Evolutionary conservation across 2,113 vertebrate species (phyloP).

Genomic region (Jaculus jaculus): DNA sequence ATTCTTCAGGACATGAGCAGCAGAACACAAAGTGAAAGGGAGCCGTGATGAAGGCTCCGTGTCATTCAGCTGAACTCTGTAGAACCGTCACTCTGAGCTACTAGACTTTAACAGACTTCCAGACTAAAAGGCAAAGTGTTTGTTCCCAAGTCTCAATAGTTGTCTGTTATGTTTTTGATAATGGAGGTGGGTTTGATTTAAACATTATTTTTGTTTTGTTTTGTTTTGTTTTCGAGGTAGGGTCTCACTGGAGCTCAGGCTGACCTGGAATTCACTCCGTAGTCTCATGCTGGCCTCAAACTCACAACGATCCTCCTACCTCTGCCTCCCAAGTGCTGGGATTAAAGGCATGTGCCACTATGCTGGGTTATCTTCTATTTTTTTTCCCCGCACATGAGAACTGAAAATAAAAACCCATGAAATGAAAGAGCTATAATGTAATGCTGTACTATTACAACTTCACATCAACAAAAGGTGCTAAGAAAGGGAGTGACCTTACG

Average conservation of each 20-base stretch:
- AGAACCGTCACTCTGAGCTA: conserved; percentile 48
- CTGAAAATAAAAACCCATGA: conserved; percentile 69
- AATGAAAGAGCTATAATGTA: conserved; percentile 61
- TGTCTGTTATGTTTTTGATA: conserved; percentile 62
- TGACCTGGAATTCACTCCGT: too few species aligned
- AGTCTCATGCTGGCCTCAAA: too few species aligned
- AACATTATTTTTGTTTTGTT: conserved; percentile 37
- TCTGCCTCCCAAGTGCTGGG: too few species aligned
- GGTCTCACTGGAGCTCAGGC: too few species aligned
- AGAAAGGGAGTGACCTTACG: neutral
- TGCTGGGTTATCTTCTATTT: neutral
- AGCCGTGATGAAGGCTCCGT: conserved; percentile 54
- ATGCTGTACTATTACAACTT: conserved; percentile 58
- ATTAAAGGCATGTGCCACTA: too few species aligned
- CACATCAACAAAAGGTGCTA: conserved; percentile 17
- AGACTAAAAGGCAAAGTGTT: conserved; percentile 63
- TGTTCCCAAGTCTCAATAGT: conserved; percentile 38
- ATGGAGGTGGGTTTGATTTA: conserved; percentile 60
- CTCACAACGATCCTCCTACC: too few species aligned
- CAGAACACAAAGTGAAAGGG: neutral
- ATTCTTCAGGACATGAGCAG: neutral
- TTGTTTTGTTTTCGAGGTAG: too few species aligned
- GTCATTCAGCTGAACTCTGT: conserved; percentile 64
- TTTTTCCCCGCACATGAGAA: conserved; percentile 50
- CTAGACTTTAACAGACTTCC: conserved; percentile 66